A percentile compares a stretch with the other conserved stretches of the same genome.
phyloP scores from a whole-genome alignment of 1,140 invertebrate genomes.

The Rhopalosiphum maidis region DNA sequence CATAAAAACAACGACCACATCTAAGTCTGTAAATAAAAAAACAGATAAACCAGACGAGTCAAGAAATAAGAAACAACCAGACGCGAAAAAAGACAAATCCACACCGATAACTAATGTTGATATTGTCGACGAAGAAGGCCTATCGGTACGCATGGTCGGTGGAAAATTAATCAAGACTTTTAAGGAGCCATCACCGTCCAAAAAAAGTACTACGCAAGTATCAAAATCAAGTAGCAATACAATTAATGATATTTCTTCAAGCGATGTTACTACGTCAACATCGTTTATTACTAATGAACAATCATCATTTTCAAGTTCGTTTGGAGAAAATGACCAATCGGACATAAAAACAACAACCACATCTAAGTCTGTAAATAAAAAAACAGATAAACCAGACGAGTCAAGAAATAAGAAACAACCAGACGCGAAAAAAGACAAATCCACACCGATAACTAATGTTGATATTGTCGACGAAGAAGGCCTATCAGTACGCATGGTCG shows the following conservation, averaged over 20 bases:
- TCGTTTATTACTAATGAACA: neutral
- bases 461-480: conserved; percentile 30
- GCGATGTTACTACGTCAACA: neutral
- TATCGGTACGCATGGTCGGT: conserved; percentile 58
- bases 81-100: neutral
- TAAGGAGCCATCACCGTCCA: conserved; percentile 33
- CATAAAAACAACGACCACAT: neutral
- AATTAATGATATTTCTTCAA: neutral
- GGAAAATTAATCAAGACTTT: conserved; percentile 58
- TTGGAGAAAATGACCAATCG: neutral
- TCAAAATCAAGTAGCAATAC: neutral
- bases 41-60: neutral
- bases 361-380: neutral
- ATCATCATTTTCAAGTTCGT: neutral
- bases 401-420: neutral
- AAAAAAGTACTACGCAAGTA: neutral
- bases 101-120: neutral
- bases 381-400: neutral
- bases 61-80: neutral
- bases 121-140: neutral
- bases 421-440: neutral
- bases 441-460: neutral
- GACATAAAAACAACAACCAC: neutral
- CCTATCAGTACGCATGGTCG: conserved; percentile 57
- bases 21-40: neutral